These are phyloP conservation scores for Protodeltote pygarga DNA, from an alignment of 2,888 invertebrate genomes.

Conservation along the genomic window DNA sequence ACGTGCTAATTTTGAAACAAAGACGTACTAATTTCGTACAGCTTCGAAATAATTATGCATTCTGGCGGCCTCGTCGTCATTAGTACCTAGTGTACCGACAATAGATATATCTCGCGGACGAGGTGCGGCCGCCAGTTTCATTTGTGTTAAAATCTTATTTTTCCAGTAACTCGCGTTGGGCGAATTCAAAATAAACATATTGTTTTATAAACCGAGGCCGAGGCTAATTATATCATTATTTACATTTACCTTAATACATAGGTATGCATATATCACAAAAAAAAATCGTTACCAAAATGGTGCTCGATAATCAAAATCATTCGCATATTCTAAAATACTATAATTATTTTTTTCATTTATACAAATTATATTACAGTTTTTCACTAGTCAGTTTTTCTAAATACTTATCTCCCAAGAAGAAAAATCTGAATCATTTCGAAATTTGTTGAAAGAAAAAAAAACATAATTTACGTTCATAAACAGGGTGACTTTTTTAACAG, in stretches of 20 bases:
- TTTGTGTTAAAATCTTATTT: constrained; percentile 62
- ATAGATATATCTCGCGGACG: constrained; percentile 36
- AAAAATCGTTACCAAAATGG: too few relatives aligned
- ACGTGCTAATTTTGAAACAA: constrained; percentile 54
- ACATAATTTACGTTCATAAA: too few relatives aligned
- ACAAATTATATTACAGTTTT: too few relatives aligned
- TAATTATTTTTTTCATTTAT: too few relatives aligned
- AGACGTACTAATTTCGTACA: constrained; percentile 54
- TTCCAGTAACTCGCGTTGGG: constrained; percentile 66
- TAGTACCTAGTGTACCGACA: constrained; percentile 45
- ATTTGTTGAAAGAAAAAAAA: too few relatives aligned
- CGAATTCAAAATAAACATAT: constrained; percentile 74
- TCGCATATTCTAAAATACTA: too few relatives aligned
- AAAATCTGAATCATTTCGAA: too few relatives aligned
- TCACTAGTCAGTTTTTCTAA: too few relatives aligned
- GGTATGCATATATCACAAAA: too few relatives aligned
- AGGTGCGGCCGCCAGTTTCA: constrained; percentile 17
- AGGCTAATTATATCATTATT: constrained; percentile 59
- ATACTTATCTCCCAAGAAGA: too few relatives aligned
- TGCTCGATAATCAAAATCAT: too few relatives aligned
- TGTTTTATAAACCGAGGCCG: constrained; percentile 76
- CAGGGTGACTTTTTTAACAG: too few relatives aligned
- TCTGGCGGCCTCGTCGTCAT: constrained; percentile 55
- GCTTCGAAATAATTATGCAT: constrained; percentile 55
- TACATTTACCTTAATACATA: constrained; percentile 57